phyloP scores from a whole-genome alignment of 2,113 vertebrate species.

The Myiopsitta monachus region DNA sequence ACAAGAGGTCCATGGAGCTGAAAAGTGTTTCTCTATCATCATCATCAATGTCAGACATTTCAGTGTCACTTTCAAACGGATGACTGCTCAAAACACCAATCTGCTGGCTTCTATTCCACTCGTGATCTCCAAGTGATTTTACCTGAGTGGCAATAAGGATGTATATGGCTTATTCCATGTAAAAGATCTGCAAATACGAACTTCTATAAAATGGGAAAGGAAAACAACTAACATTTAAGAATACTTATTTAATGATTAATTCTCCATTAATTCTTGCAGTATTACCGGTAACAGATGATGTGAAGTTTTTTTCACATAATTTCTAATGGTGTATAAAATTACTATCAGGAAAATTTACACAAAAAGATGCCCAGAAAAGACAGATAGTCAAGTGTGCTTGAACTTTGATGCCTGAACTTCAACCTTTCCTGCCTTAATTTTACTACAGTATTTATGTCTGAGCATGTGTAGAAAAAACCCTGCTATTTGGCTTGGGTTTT shows the following conservation, averaged over 20 bases:
- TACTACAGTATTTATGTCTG: background rate
- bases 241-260: background rate
- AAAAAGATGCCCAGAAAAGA: background rate
- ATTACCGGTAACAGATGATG: background rate
- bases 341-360: background rate
- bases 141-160: constrained; percentile 75
- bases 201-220: background rate
- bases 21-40: constrained; percentile 96
- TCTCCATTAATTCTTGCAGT: background rate
- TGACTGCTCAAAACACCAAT: constrained; percentile 88
- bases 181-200: background rate
- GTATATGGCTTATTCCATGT: background rate
- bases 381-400: background rate
- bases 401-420: background rate
- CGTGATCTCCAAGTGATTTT: constrained; percentile 93
- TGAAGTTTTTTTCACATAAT: background rate
- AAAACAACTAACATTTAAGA: background rate
- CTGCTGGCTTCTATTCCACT: constrained; percentile 93
- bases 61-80: constrained; percentile 95
- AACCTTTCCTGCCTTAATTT: background rate
- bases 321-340: background rate
- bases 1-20: constrained; percentile 97
- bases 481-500: background rate
- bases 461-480: background rate
- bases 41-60: constrained; percentile 98